Conservation (phyloP, 2,113 vertebrate species). For the Nycticryphes semicollaris region DNA sequence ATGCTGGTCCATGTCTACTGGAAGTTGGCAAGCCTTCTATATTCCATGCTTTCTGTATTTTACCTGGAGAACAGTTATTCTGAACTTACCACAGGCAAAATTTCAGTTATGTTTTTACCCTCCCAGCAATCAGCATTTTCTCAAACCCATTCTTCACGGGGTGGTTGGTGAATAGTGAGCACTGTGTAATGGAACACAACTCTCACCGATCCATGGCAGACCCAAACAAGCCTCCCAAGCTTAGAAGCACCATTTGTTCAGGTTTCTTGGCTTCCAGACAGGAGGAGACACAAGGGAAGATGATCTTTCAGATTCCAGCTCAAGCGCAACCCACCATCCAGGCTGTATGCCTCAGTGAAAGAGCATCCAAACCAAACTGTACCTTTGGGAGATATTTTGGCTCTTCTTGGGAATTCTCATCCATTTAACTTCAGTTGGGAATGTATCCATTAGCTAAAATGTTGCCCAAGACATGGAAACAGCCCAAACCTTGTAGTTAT, state of each 20-base stretch:
- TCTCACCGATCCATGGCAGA: not conserved
- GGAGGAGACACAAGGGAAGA: slow-evolving; percentile 16
- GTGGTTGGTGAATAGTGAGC: not conserved
- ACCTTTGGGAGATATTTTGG: slow-evolving; percentile 34
- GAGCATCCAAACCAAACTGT: slow-evolving; percentile 39
- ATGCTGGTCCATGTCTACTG: not conserved
- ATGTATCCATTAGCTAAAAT: slow-evolving; percentile 38
- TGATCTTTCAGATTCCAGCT: slow-evolving; percentile 34
- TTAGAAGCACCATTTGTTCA: slow-evolving; percentile 14
- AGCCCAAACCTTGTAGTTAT: slow-evolving; percentile 34
- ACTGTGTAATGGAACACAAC: not conserved
- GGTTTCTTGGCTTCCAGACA: slow-evolving; percentile 30
- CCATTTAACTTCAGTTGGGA: slow-evolving; percentile 54
- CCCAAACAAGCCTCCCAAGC: not conserved
- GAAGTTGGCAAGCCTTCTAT: not conserved
- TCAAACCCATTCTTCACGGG: not conserved
- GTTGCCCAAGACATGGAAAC: slow-evolving; percentile 56
- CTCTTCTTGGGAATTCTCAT: slow-evolving; percentile 26
- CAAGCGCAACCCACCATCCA: not conserved
- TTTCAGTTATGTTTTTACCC: not conserved
- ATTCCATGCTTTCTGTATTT: not conserved
- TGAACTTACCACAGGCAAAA: not conserved
- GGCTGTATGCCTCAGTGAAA: not conserved
- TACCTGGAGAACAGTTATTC: not conserved
- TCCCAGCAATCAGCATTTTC: not conserved